Evolutionary conservation across 2,888 invertebrate genomes (phyloP), one percentile per base, ranked within the genome.

Genomic region (Dione juno): DNA sequence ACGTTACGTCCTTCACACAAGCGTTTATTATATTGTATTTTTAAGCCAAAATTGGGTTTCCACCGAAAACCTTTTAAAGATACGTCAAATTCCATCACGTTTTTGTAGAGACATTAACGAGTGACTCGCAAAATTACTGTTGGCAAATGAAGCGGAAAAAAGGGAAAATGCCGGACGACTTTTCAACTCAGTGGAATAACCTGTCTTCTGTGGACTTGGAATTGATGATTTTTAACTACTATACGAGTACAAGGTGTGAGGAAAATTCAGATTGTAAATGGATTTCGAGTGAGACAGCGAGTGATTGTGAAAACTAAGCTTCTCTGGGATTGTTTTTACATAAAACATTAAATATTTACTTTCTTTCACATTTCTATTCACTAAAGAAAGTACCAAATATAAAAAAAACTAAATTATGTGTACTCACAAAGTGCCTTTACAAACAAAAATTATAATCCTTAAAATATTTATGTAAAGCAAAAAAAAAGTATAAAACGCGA

Each of bases 81-180:
- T 35, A 63, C 68, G 68, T 68, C 63, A 63, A 68, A 43, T 68
- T 35, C 54, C 63, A 61, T 63, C 68, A 63, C 68, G 68, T 68
- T 68, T 68, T 63, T 63, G 53, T 68, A 53, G 68, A 35, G 59
- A 53, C 68, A 68, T 68, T 68, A 68, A 63, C 68, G 52, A 63
- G 68, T 68, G 68, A 68, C 68, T 68, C 45, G 68, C 68, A 52
- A 63, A 68, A 68, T 63, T 45, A 59, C 61, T 61, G 53, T 53
- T 63, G 53, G 43, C 54, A 68, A 68, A 68, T 68, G 68, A 63
- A 43, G 63, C 54, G 63, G 68, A 68, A 68, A 63, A 68, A 68
- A 68, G 52, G 52, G 63, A 52, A 64, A 64, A 64, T 52, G 37
- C 37, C 52, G 13, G 50, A 45, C 50, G 64, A 52, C 52, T 64